These are phyloP conservation scores for Epistrophe eligans DNA, from an alignment of 2,888 invertebrate species.

Conservation along the genomic window DNA sequence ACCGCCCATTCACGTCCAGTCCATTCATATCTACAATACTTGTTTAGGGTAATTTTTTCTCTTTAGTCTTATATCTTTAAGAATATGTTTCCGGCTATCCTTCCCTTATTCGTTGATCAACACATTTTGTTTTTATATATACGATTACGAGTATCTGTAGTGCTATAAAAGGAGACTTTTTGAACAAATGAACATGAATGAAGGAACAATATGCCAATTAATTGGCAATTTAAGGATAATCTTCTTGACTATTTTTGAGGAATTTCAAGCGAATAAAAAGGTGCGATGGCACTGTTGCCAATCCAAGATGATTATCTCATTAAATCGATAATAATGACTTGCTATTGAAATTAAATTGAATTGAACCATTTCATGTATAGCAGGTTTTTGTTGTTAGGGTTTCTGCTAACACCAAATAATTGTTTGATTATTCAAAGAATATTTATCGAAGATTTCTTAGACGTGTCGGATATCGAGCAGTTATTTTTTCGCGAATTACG, in stretches of 20 bases:
- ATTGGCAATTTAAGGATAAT: slow-evolving; percentile 69
- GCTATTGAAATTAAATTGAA: background rate
- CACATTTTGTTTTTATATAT: slow-evolving; percentile 6
- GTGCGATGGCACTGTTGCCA: background rate
- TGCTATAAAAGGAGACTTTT: slow-evolving; percentile 41
- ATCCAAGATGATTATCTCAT: slow-evolving; percentile 7
- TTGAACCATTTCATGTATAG: background rate
- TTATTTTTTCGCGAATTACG: too few relatives aligned
- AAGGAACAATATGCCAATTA: slow-evolving; percentile 75
- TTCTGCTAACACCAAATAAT: too few relatives aligned
- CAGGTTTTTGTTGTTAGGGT: too few relatives aligned
- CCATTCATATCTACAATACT: slow-evolving; percentile 33
- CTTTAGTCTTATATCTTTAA: slow-evolving; percentile 54
- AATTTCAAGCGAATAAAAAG: background rate
- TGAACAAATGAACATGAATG: slow-evolving; percentile 62
- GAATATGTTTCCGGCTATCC: slow-evolving; percentile 50
- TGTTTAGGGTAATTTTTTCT: slow-evolving; percentile 72
- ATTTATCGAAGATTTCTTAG: too few relatives aligned
- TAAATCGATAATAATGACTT: background rate
- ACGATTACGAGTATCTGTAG: background rate
- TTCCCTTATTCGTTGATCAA: slow-evolving; percentile 44
- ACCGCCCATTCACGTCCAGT: slow-evolving; percentile 73
- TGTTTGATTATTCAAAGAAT: too few relatives aligned
- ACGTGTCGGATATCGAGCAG: too few relatives aligned
- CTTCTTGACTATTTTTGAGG: slow-evolving; percentile 20